These are phyloP conservation scores for Pungitius pungitius DNA, from an alignment of 2,113 vertebrate species.

Conservation along the genomic window DNA sequence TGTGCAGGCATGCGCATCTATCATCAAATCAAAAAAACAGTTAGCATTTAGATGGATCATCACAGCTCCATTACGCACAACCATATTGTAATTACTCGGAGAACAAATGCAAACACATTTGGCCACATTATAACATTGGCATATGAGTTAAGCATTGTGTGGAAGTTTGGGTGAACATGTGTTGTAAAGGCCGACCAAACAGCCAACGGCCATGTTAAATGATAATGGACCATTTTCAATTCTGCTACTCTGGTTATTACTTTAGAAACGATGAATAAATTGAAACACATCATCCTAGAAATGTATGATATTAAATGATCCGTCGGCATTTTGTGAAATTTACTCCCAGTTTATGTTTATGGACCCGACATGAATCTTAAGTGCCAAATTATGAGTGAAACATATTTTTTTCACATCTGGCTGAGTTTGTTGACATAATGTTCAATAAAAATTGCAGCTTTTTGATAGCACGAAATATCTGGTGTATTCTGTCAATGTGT, in stretches of 20 bases:
- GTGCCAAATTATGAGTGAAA: not conserved
- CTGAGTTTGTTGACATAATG: not conserved
- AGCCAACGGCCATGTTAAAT: slow-evolving; percentile 8
- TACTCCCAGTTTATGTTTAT: not conserved
- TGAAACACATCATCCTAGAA: not conserved
- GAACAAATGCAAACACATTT: slow-evolving; percentile 4
- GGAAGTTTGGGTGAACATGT: slow-evolving; percentile 20
- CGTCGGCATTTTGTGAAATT: not conserved
- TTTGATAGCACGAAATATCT: not conserved
- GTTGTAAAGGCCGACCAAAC: slow-evolving; percentile 15
- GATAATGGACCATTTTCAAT: slow-evolving; percentile 8
- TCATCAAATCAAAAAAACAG: slow-evolving; percentile 14
- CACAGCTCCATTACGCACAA: slow-evolving; percentile 16
- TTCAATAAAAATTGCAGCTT: not conserved
- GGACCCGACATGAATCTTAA: not conserved
- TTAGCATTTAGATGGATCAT: slow-evolving; percentile 29
- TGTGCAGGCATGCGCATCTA: slow-evolving; percentile 31
- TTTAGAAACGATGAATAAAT: not conserved
- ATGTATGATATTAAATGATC: not conserved
- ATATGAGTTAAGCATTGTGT: slow-evolving; percentile 5
- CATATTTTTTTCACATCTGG: not conserved
- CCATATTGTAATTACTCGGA: slow-evolving; percentile 1
- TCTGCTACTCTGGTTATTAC: not conserved
- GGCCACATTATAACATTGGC: not conserved
- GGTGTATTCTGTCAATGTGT: not conserved